Base-by-base conservation (phyloP, 2,113 vertebrate species). In the Pycnonotus jocosus region DNA sequence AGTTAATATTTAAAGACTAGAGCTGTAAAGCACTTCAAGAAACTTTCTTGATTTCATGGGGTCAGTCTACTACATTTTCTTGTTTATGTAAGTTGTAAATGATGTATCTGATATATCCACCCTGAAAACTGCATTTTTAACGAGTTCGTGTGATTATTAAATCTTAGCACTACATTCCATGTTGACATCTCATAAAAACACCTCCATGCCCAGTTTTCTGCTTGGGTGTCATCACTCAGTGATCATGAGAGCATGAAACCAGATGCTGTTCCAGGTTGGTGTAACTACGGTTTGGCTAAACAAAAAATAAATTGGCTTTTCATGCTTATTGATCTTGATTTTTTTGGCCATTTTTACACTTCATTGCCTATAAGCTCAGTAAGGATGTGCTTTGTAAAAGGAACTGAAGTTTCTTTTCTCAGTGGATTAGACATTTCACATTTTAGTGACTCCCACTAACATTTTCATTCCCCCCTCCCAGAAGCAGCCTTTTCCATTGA, bases 241-340 rank as follows among this genome's bases (percentile, higher is more conserved):
- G 93, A 50, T 71, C 86, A 86, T 48, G 50, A 97, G 93, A 96
- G 78, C 96, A 92, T 88, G 88, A 96, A 97, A 92, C 70, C 84
- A 90, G 91, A 96, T 95, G 90, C 71, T 71, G 54, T 79, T 95
- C 71, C 76, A 97, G 95, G 85, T 89, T 9, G 8, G 51, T 88
- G 71, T 96, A 79, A 25, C 92, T 88, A 87, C 3, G 30, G 93
- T 93, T 94, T 96, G 92, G 71, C 97, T 97, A 97, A 96, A 97
- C 84, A 97, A 94, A 94, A 97, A 98, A 95, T 91, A 95, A 96
- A 97, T 96, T 92, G 93, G 66, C 64, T 97, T 95, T 95, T 96
- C 95, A 93, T 94, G 96, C 94, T 93, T 98, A 96, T 96, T 96
- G 95, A 97, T 97, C 93, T 94, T 90, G 56, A 81, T 88, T 84